These are phyloP conservation scores for Dicentrarchus labrax DNA, from an alignment of 2,113 vertebrate species.

Conservation along the genomic window DNA sequence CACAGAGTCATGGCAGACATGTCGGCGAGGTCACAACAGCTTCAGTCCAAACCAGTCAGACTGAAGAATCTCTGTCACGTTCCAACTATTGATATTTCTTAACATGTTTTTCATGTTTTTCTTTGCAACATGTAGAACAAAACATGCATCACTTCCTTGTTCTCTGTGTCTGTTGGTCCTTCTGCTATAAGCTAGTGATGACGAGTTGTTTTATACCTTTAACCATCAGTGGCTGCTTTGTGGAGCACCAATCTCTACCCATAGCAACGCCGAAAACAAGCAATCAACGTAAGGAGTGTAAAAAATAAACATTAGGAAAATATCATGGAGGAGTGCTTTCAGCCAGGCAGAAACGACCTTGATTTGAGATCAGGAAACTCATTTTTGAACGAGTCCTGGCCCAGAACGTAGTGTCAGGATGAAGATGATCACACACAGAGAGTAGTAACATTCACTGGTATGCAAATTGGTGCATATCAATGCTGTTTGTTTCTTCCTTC, in stretches of 20 bases:
- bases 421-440: not conserved
- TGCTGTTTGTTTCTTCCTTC: slow-evolving; percentile 11
- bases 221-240: not conserved
- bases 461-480: slow-evolving; percentile 3
- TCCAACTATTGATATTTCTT: too few relatives aligned
- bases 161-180: not conserved
- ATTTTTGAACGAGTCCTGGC: too few relatives aligned
- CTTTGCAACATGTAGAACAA: not conserved
- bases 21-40: not conserved
- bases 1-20: slow-evolving; percentile 7
- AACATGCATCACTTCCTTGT: not conserved
- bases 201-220: not conserved
- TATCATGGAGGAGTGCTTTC: not conserved
- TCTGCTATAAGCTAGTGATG: not conserved
- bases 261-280: not conserved
- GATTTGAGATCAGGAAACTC: not conserved
- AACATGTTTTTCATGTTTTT: too few relatives aligned
- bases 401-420: not conserved
- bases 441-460: not conserved
- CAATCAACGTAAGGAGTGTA: not conserved
- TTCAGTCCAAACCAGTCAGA: not conserved
- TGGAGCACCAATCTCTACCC: not conserved
- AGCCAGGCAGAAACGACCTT: not conserved
- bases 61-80: not conserved
- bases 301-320: not conserved